Percentiles rank a stretch among this genome's conserved stretches.
phyloP scores from a whole-genome alignment of 2,797 vertebrate species.

The Melanotaenia pygmaea region DNA sequence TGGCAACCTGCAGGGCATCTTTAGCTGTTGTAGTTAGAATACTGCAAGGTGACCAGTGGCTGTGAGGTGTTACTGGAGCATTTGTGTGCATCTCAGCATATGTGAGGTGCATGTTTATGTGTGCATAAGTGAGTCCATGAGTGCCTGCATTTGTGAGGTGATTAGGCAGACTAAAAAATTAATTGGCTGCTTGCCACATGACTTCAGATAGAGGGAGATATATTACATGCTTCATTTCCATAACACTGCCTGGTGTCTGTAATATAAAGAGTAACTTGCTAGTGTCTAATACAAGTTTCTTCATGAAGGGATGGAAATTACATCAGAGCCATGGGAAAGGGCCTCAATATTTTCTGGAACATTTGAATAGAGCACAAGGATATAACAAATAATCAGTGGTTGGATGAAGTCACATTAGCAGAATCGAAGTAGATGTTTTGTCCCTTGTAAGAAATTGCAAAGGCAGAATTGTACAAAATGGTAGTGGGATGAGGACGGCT shows the following conservation, averaged over 20 bases:
- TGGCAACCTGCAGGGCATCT: constrained; percentile 59
- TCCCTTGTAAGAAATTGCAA: too few species aligned
- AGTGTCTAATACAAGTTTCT: neutral
- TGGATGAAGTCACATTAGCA: neutral
- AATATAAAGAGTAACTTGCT: neutral
- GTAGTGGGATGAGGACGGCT: too few species aligned
- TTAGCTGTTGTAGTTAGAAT: constrained; percentile 35
- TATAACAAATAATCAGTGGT: neutral
- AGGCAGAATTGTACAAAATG: too few species aligned
- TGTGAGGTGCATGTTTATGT: constrained; percentile 10
- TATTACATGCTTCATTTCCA: neutral
- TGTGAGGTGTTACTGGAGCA: neutral
- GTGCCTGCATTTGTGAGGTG: constrained; percentile 15
- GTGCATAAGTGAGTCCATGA: constrained; percentile 6
- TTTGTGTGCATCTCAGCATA: neutral
- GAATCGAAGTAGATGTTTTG: too few species aligned
- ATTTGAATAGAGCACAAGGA: neutral
- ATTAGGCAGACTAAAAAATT: constrained; percentile 18
- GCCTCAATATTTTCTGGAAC: neutral
- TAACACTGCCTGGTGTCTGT: neutral
- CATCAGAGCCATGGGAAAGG: neutral
- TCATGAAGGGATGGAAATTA: neutral
- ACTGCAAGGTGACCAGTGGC: constrained; percentile 43
- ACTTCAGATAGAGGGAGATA: neutral
- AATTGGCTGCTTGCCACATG: neutral